A percentile compares a stretch with the other conserved stretches of the same genome.
Conservation (phyloP, 2,888 invertebrate species). For the Hydrotaea cyrtoneurina region DNA sequence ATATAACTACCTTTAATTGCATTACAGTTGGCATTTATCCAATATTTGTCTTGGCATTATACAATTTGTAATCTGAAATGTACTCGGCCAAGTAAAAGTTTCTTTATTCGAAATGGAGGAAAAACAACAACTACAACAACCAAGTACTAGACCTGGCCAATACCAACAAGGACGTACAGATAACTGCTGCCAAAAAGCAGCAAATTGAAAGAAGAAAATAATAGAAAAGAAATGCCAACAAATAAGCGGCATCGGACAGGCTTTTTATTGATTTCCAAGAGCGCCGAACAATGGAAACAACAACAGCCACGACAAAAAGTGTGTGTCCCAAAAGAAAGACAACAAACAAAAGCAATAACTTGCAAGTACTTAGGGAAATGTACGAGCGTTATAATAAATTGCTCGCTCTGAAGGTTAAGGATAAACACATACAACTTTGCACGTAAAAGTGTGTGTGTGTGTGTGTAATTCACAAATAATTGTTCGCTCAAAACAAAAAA, state of each 20-base stretch:
- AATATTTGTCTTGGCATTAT: background rate
- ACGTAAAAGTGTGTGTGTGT: no score
- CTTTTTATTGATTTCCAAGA: no score
- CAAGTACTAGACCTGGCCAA: background rate
- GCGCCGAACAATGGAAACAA: no score
- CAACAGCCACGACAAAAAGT: no score
- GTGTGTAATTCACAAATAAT: no score
- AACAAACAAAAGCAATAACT: background rate
- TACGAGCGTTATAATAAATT: background rate
- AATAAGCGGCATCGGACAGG: no score
- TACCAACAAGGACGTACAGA: background rate
- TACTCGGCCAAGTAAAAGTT: background rate
- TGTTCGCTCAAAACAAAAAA: background rate
- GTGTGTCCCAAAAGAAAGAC: background rate
- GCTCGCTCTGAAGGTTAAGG: background rate
- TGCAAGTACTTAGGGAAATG: conserved; percentile 9
- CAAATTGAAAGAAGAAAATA: background rate
- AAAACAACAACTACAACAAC: background rate
- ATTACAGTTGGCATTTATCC: background rate
- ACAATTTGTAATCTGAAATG: background rate
- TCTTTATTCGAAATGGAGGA: background rate
- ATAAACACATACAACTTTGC: background rate
- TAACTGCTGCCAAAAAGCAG: background rate
- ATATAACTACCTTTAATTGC: background rate
- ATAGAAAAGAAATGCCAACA: background rate